Conservation (phyloP, 2,888 invertebrate species). For the Meiosimyza decipiens region DNA sequence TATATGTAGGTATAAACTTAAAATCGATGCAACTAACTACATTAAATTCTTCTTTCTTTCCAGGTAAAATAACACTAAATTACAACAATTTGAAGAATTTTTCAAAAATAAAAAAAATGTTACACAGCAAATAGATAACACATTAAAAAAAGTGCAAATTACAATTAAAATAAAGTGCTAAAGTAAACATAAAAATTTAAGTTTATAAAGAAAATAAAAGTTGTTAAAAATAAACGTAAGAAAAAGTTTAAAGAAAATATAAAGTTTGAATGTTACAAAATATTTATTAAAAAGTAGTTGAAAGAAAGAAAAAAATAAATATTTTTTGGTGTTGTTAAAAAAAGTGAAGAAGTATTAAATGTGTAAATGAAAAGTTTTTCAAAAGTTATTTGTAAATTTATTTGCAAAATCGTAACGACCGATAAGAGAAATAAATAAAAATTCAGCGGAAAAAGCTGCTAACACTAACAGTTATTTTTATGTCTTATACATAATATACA, state of each 20-base stretch:
- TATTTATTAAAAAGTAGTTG: conserved; percentile 33
- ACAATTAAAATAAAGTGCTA: conserved; percentile 28
- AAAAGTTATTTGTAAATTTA: conserved; percentile 27
- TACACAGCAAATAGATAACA: conserved; percentile 1
- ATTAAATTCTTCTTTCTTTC: not conserved
- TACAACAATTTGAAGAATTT: conserved; percentile 6
- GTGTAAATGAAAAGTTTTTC: conserved; percentile 20
- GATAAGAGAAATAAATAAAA: not conserved
- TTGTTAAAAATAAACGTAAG: conserved; percentile 5
- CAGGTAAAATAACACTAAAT: not conserved
- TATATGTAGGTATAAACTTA: no score
- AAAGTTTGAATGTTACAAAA: conserved; percentile 19
- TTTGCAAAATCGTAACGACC: conserved; percentile 28
- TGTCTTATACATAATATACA: not conserved
- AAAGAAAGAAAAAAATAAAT: not conserved
- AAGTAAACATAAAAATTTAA: conserved; percentile 12
- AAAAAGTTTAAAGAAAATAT: conserved; percentile 12
- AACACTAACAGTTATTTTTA: no score
- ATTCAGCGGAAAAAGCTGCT: no score
- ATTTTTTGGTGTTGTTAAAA: conserved; percentile 31
- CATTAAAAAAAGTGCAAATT: conserved; percentile 29
- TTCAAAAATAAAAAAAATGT: not conserved
- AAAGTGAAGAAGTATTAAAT: not conserved
- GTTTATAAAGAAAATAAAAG: not conserved
- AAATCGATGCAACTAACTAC: no score